phyloP scores from a whole-genome alignment of 2,113 vertebrate species.

The Nyctereutes procyonoides region DNA sequence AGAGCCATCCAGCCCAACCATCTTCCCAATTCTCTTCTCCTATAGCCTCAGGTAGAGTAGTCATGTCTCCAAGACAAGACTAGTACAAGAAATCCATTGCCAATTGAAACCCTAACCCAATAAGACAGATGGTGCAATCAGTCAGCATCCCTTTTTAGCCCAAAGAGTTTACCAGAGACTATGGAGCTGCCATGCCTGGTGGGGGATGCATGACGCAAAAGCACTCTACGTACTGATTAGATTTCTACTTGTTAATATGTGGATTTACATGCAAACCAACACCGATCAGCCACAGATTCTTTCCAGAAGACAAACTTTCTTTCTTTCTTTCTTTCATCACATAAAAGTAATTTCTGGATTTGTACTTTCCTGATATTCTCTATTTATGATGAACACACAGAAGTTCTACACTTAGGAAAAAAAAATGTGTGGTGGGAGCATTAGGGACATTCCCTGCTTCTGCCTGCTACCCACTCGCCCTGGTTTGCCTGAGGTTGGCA shows the following conservation, averaged over 20 bases:
- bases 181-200: background rate
- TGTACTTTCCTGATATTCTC: background rate
- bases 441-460: background rate
- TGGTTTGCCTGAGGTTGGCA: background rate
- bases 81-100: background rate
- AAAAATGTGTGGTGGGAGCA: background rate
- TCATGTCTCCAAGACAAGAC: background rate
- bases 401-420: background rate
- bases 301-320: background rate
- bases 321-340: background rate
- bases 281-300: background rate
- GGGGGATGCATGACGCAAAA: background rate
- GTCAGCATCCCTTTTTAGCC: background rate
- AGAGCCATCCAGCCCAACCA: background rate
- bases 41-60: background rate
- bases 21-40: background rate
- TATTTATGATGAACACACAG: background rate
- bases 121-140: background rate
- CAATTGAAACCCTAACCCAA: background rate
- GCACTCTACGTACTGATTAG: accelerated
- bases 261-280: background rate
- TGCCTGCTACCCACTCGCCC: background rate
- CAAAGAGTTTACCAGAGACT: background rate
- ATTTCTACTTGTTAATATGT: background rate
- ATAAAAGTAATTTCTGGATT: background rate